Percentiles rank a stretch among this genome's conserved stretches.
Evolutionary conservation across 2,888 invertebrate genomes (phyloP).

Genomic region (Tricholauxania praeusta): DNA sequence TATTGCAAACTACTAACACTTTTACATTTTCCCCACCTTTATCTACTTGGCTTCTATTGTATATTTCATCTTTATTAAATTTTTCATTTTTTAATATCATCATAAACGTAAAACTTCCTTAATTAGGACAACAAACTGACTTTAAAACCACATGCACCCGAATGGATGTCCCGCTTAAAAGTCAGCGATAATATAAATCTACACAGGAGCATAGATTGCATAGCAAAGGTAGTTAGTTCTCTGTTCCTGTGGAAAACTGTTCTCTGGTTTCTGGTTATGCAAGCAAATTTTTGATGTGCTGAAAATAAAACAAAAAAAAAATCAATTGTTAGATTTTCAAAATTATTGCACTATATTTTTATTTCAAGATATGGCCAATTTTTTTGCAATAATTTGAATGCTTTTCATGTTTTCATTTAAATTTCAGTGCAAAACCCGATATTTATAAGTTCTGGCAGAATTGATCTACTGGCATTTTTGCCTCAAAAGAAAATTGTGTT

Average conservation of each 20-base stretch:
- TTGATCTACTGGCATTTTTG: too few species aligned
- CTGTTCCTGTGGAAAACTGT: conserved; percentile 11
- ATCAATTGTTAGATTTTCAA: conserved; percentile 10
- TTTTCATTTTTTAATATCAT: not conserved
- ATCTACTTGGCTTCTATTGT: not conserved
- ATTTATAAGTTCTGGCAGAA: too few species aligned
- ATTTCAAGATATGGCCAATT: not conserved
- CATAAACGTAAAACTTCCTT: not conserved
- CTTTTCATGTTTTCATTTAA: too few species aligned
- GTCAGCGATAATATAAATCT: conserved; percentile 72
- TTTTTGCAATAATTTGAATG: too few species aligned
- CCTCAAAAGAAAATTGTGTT: too few species aligned
- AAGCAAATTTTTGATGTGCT: conserved; percentile 4
- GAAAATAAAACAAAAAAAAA: conserved; percentile 3
- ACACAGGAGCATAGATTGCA: conserved; percentile 83
- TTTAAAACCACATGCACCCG: conserved; percentile 70
- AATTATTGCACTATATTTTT: not conserved
- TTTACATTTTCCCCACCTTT: too few species aligned
- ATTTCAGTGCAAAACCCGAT: too few species aligned
- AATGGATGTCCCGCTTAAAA: conserved; percentile 76
- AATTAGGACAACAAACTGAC: conserved; percentile 57
- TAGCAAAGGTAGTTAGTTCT: conserved; percentile 49
- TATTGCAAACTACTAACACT: too few species aligned
- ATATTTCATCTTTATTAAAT: too few species aligned
- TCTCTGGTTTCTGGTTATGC: not conserved